phyloP scores from a whole-genome alignment of 2,888 invertebrate species.

The Adelphocoris suturalis region DNA sequence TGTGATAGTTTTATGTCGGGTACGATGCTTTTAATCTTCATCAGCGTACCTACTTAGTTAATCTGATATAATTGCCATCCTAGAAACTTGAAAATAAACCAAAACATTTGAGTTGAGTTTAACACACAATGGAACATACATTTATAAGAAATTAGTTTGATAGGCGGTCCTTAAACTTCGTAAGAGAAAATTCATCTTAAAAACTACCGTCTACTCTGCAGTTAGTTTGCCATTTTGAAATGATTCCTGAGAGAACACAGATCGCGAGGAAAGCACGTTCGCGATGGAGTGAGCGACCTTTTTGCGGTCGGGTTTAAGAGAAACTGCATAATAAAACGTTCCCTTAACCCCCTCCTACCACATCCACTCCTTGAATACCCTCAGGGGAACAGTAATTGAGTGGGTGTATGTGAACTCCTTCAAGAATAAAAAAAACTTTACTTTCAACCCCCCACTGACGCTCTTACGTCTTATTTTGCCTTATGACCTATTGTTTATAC shows the following conservation, averaged over 20 bases:
- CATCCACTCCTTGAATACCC: slow-evolving; percentile 13
- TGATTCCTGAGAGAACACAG: neutral
- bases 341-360: neutral
- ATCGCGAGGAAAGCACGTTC: slow-evolving; percentile 1
- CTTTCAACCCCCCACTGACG: neutral
- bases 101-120: no score
- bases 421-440: slow-evolving; percentile 42
- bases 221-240: neutral
- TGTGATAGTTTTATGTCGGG: no score
- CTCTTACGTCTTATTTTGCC: slow-evolving; percentile 58
- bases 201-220: neutral
- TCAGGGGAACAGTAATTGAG: slow-evolving; percentile 58
- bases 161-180: no score
- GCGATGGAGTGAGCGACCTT: neutral
- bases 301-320: slow-evolving; percentile 25
- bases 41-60: no score
- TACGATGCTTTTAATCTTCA: no score
- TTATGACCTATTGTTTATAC: slow-evolving; percentile 71
- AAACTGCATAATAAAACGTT: slow-evolving; percentile 53
- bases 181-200: no score
- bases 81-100: no score
- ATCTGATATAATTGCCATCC: no score
- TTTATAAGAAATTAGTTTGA: no score
- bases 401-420: slow-evolving; percentile 55
- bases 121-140: no score